These are phyloP conservation scores for Orius insidiosus DNA, from an alignment of 1,140 invertebrate species.

Conservation along the genomic window DNA sequence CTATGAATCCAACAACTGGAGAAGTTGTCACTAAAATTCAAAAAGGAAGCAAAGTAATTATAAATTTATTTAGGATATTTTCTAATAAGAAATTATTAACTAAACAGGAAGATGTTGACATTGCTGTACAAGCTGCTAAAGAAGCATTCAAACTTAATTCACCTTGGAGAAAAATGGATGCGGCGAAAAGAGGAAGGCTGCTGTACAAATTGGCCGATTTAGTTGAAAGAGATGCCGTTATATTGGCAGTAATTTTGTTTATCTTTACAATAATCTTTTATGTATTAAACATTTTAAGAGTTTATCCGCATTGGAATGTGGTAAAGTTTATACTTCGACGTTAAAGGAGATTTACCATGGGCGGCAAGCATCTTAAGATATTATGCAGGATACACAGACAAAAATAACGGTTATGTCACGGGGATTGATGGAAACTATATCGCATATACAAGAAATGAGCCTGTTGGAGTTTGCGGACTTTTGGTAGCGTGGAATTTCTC, in stretches of 20 bases:
- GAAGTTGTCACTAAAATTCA: slow-evolving; percentile 59
- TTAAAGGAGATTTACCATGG: slow-evolving; percentile 35
- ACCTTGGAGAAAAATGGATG: slow-evolving; percentile 62
- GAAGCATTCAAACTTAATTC: slow-evolving; percentile 53
- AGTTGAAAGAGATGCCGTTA: slow-evolving; percentile 48
- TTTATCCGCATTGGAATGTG: slow-evolving; percentile 74
- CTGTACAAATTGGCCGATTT: slow-evolving; percentile 56
- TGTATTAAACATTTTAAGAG: slow-evolving; percentile 24
- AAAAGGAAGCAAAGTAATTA: slow-evolving; percentile 56
- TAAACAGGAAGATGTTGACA: slow-evolving; percentile 45
- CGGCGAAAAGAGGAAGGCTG: slow-evolving; percentile 43
- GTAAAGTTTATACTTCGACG: slow-evolving; percentile 55
- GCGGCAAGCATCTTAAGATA: slow-evolving; percentile 52
- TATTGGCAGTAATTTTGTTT: slow-evolving; percentile 34
- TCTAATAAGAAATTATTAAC: no score
- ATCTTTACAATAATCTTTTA: not conserved
- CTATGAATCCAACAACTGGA: slow-evolving; percentile 65
- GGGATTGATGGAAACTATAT: slow-evolving; percentile 76
- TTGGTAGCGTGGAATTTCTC: slow-evolving; percentile 98
- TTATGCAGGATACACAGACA: slow-evolving; percentile 83
- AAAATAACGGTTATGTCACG: slow-evolving; percentile 59
- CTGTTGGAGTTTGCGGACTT: slow-evolving; percentile 85
- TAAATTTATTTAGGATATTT: no score
- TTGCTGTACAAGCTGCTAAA: slow-evolving; percentile 54
- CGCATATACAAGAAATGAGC: slow-evolving; percentile 82